Conservation (phyloP, 2,888 invertebrate species). For the Amphipoea lucens region DNA sequence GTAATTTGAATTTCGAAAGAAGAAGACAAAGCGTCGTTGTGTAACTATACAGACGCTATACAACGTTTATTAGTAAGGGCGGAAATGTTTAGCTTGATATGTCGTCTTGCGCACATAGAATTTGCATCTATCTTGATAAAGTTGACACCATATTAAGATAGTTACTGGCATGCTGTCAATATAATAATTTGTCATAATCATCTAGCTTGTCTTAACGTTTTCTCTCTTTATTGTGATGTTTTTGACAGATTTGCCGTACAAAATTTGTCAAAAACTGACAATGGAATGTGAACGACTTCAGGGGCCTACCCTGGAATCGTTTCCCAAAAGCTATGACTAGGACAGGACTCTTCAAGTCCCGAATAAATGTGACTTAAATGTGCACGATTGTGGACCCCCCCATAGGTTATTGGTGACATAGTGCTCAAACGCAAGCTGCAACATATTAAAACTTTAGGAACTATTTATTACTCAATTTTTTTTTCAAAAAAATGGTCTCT, state of each 20-base stretch:
- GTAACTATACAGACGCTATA: no score
- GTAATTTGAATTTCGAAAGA: no score
- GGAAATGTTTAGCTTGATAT: not conserved
- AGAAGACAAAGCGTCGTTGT: no score
- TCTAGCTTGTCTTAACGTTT: not conserved
- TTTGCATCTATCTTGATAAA: not conserved
- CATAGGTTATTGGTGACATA: not conserved
- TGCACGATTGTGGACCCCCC: not conserved
- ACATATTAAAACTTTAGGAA: not conserved
- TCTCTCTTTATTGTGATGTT: not conserved
- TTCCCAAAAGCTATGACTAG: not conserved
- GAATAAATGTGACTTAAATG: not conserved
- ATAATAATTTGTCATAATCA: not conserved
- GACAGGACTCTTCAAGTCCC: not conserved
- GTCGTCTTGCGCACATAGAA: not conserved
- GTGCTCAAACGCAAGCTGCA: not conserved
- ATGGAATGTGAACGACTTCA: not conserved
- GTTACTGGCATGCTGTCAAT: not conserved
- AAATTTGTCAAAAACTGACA: not conserved
- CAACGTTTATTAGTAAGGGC: no score
- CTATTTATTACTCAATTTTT: no score
- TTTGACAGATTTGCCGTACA: not conserved
- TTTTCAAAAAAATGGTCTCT: no score
- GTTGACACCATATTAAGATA: not conserved
- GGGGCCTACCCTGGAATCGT: not conserved